A percentile compares a stretch with the other conserved stretches of the same genome.
Conservation (phyloP, 2,113 vertebrate species). For the Chelonoidis abingdonii region DNA sequence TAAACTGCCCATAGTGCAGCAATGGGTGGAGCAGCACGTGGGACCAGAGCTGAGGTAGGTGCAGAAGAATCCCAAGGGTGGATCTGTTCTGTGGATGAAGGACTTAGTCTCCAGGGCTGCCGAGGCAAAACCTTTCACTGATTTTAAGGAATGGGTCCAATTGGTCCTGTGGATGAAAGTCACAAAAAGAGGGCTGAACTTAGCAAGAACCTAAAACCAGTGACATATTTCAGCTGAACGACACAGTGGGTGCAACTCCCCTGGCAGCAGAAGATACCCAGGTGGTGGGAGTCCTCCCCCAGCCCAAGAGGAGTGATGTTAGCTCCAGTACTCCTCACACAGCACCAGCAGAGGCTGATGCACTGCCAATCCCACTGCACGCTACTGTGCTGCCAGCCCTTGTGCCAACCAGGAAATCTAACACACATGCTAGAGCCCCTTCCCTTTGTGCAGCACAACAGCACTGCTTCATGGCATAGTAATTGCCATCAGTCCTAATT, state of each 20-base stretch:
- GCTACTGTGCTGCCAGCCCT: neutral
- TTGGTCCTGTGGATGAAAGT: too few relatives aligned
- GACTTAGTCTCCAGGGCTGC: too few relatives aligned
- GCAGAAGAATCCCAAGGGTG: too few relatives aligned
- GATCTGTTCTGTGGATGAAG: too few relatives aligned
- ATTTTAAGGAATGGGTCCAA: too few relatives aligned
- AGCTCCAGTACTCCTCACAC: neutral
- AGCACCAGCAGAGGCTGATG: too few relatives aligned
- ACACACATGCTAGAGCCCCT: rapidly evolving
- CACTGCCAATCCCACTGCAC: neutral
- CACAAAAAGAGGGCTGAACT: too few relatives aligned
- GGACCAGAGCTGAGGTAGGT: too few relatives aligned
- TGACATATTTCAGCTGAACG: too few relatives aligned
- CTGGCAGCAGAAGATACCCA: neutral
- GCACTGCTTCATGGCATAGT: neutral
- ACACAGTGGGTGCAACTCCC: neutral
- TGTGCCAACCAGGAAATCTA: neutral
- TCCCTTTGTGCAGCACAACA: rapidly evolving
- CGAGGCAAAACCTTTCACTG: too few relatives aligned
- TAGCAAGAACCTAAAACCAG: too few relatives aligned
- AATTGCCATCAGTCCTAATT: neutral
- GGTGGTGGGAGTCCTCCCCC: neutral
- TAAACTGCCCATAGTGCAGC: neutral
- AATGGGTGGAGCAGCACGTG: neutral
- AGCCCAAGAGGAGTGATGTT: neutral